Evolutionary conservation across 2,888 invertebrate genomes (phyloP), one percentile per base, ranked within the genome.

Genomic region (Glaucopsyche alexis): DNA sequence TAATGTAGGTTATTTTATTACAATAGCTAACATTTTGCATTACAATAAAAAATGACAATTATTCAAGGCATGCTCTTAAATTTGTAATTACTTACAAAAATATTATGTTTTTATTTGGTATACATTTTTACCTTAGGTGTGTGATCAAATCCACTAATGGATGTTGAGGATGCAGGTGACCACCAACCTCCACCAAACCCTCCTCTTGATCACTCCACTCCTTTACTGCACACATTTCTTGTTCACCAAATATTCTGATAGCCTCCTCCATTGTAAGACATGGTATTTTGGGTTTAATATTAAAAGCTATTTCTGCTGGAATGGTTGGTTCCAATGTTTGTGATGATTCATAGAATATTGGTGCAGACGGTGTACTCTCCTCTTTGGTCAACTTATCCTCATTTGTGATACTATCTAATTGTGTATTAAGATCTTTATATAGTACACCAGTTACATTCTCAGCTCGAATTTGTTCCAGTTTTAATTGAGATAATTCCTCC

Each of bases 101-200:
- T 29, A 1, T 29, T 29, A 1, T 29, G 3, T 45, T 45, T 45
- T 45, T 45, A 45, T 45, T 11, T 45, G 45, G 11, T 67, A 6
- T 45, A 69, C 64, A 66, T 55, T 66, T 14, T 52, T 82, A 91
- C 92, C 87, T 89, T 77, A 91, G 90, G 74, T 90, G 91, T n/a
- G 88, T 84, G 29, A 93, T 78, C 50, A 92, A 82, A 81, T 93
- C 92, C 11, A 91, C 86, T 69, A 93, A 81, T 9, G 91, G 90
- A 81, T 92, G 89, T 64, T 91, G 91, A 38, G 90, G 85, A 0
- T 85, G 85, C 79, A 83, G 84, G 7, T 81, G 38, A 29, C 88
- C 85, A 0, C 92, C 92, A 1, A 83, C 83, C 74, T 89, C 89
- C 0, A 90, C 91, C 72, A 84, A 78, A 72, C 84, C 84, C 75